A percentile compares a stretch with the other conserved stretches of the same genome.
Evolutionary conservation across 2,113 vertebrate species (phyloP).

Genomic region (Pampusana beccarii): DNA sequence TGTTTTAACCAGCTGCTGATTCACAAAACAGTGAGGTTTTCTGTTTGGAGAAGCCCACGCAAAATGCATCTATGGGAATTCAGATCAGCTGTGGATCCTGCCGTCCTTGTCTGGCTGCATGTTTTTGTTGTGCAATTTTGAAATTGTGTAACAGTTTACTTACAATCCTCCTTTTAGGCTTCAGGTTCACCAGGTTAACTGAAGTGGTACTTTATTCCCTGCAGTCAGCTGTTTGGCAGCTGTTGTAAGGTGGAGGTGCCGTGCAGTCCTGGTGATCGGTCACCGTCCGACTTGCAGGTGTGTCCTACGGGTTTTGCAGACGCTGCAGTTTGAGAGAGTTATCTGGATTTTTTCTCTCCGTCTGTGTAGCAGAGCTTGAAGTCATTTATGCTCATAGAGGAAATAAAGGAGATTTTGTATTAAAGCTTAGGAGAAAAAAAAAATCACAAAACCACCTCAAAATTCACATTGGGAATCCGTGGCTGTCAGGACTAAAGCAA

Average conservation of each 20-base stretch:
- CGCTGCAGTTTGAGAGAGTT: neutral
- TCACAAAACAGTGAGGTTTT: neutral
- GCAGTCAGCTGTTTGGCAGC: neutral
- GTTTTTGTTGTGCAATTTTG: neutral
- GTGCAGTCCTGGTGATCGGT: too few species aligned
- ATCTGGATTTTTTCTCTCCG: neutral
- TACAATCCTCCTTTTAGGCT: neutral
- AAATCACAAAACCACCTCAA: neutral
- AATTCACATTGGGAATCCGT: neutral
- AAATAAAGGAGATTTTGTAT: neutral
- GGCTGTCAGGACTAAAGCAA: neutral
- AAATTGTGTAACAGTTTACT: neutral
- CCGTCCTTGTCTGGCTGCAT: neutral
- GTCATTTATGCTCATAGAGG: neutral
- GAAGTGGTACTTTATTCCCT: neutral
- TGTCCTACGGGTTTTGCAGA: too few species aligned
- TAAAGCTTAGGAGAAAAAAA: neutral
- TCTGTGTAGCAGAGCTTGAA: neutral
- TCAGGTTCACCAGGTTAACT: neutral
- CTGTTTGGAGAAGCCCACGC: neutral
- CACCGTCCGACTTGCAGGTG: neutral
- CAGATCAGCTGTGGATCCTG: rapidly evolving
- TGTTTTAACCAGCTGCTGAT: neutral
- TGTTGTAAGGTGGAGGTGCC: neutral
- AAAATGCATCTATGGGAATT: neutral